These are phyloP conservation scores for Chlorops oryzae DNA, from an alignment of 1,140 invertebrate genomes.

Conservation along the genomic window DNA sequence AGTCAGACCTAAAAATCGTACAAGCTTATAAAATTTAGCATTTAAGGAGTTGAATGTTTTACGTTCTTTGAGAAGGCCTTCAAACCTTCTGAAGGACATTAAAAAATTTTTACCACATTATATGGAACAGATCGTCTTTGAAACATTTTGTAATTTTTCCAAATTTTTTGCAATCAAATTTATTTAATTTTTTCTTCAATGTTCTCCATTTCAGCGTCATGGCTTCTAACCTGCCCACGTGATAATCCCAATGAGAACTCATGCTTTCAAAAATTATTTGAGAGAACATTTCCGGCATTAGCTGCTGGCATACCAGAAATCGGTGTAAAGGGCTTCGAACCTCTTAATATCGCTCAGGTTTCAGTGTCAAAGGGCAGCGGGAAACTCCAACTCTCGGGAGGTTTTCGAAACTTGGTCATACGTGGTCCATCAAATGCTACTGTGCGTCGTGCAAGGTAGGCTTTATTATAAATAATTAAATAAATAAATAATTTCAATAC, in stretches of 20 bases:
- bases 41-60: neutral
- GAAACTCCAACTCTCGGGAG: constrained; percentile 47
- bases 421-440: constrained; percentile 50
- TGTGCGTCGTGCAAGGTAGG: constrained; percentile 36
- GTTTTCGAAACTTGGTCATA: constrained; percentile 49
- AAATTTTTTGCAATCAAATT: neutral
- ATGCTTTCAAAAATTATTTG: constrained; percentile 40
- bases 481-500: too few species aligned
- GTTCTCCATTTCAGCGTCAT: constrained; percentile 27
- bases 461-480: too few species aligned
- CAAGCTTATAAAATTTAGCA: neutral
- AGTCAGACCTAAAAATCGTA: too few species aligned
- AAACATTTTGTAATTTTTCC: neutral
- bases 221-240: constrained; percentile 40
- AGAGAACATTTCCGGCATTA: constrained; percentile 39
- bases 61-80: neutral
- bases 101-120: neutral
- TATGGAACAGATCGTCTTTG: neutral
- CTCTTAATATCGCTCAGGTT: constrained; percentile 49
- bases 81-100: too few species aligned
- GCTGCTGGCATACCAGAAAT: constrained; percentile 51
- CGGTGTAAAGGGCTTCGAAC: constrained; percentile 49
- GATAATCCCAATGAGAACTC: constrained; percentile 42
- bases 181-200: neutral
- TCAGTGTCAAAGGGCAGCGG: constrained; percentile 49